Evolutionary conservation across 2,888 invertebrate species (phyloP), one percentile per base, ranked within the genome.

Genomic region (Zhengitettix transpicula): DNA sequence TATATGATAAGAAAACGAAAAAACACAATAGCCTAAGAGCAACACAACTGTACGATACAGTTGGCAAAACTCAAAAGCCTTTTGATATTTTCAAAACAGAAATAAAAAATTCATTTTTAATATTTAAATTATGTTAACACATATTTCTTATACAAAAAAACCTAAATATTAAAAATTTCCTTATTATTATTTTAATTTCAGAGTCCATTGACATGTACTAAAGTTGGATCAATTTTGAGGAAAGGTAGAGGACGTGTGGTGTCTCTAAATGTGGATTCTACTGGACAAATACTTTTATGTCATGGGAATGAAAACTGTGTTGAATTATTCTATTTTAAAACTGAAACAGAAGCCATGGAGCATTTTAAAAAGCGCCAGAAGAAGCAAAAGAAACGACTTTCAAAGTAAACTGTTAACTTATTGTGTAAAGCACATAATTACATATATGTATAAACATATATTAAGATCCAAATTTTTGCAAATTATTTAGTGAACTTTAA

Each of bases 311-410:
- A 93, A 68, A 81, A 83, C 59, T 73, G 81, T 40, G 74, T 97
- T 15, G 97, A 98, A 74, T 73, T 91, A 58, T 97, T 92, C 70
- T 77, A 82, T 52, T 84, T 98, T 66, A 82, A 87, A 67, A 74
- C 83, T 0, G 83, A 87, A 17, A 84, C 86, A 12, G 89, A 92
- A 68, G 82, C 88, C 0, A 79, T 81, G 63, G 73, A 75, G 40
- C 81, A 85, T 63, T 76, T 85, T 67, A 77, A 81, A 41, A 95
- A 94, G 73, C 78, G 93, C 51, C 71, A 87, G 55, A 89, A 87
- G 68, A 95, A 90, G 72, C 79, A 81, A 70, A 79, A 75, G 66
- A 83, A 80, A 66, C 47, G 47, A 14, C n/a, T 47, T 12, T 47
- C n/a, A 40, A 47, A n/a, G 47, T 47, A n/a, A 47, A n/a, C 5